Evolutionary conservation across 2,113 vertebrate genomes (phyloP), one percentile per base, ranked within the genome.

Genomic region (Hypomesus transpacificus): DNA sequence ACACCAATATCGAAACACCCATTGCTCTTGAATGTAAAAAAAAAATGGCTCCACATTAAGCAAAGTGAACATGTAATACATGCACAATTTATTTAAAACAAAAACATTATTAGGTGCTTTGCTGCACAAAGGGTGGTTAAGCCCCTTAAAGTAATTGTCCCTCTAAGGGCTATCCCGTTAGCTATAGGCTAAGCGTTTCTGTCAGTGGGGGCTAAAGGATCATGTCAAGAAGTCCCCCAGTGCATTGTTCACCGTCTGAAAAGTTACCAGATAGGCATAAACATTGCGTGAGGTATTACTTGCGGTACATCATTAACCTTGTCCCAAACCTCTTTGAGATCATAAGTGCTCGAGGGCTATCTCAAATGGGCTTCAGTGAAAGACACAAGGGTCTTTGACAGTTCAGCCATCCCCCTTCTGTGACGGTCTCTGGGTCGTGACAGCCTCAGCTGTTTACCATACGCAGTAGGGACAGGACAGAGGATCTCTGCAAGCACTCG

Each of bases 221-320:
- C 78, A 85, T 87, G 84, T 83, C 80, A 87, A 75, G 71, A 77
- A 75, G 78, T 80, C 78, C 60, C 81, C 72, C 46, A 6, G 39
- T 69, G 85, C 84, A 85, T 86, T 89, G 86, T 84, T 88, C 69
- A 77, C 89, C 86, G 77, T 85, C 76, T 87, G 56, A 79, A 70
- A 63, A 86, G 85, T 82, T 66, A 87, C 73, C 78, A 83, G 81
- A 90, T 73, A 87, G 75, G 14, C 70, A 84, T 80, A 81, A 84
- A 82, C 80, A 78, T 75, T 70, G 46, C 0, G 69, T 39, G 24
- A 75, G 66, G 3, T 16, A 26, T 62, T 63, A 39, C 57, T 81
- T 76, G 2, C 7, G 69, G 66, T 22, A 51, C 70, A 75, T 78
- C 76, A 88, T 82, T 71, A 24, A 77, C 76, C 82, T 84, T 68